Base-by-base conservation (phyloP, 2,888 invertebrate species). In the Nycteola revayana region DNA sequence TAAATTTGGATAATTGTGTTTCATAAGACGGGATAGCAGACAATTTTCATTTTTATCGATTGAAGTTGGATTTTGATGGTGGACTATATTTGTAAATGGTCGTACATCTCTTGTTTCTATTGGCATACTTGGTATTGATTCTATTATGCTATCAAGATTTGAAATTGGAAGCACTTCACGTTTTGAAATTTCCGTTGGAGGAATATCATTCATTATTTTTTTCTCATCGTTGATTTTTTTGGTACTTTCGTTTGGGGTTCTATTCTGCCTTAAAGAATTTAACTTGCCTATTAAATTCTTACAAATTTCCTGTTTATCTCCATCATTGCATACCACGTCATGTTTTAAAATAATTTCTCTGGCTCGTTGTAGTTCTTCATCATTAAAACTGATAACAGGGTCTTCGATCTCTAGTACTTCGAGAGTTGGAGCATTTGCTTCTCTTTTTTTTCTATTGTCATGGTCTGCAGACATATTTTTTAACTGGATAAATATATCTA, bases 261-360 rank as follows among this genome's bases (percentile, higher is more conserved):
- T 32, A 21, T 49, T 47, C 11, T 64, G 43, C 17, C 55, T 58
- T 14, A 81, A 53, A 1, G 49, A 28, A 51, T 73, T 69, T 3
- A 88, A 42, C 51, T 79, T 73, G 9, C 34, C 52, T 3, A 86
- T 66, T 9, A 85, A 63, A 27, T 77, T 63, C 56, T 72, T 75
- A 31, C 88, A 88, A 18, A 74, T 54, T 35, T 73, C 60, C 47
- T 71, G 63, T 40, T 72, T 59, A 25, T 63, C 64, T 24, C 72
- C 61, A 20, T 72, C 50, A 10, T 69, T 74, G 31, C 88, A 88
- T 20, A 69, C 22, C 33, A 66, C 42, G n/a, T 79, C 60, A 36
- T 85, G 74, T 18, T 77, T 72, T 10, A 66, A 44, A 34, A 88
- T 71, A 1, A 82, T 61, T 40, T 80, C 73, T 59, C 70, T 75